Evolutionary conservation across 2,888 invertebrate species (phyloP).

Genomic region (Agapostemon virescens): DNA sequence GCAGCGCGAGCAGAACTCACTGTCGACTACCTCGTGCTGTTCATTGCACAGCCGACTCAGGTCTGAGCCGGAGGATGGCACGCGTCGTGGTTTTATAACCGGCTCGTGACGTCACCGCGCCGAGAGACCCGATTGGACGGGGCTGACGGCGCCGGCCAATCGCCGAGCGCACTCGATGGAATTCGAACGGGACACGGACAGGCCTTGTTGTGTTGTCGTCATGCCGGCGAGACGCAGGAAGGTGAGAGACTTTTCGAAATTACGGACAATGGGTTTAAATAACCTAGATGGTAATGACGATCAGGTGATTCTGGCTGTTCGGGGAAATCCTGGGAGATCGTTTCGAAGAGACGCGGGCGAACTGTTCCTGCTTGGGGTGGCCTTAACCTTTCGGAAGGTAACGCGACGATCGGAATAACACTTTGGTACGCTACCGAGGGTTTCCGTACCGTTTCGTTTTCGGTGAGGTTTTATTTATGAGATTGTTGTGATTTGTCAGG

Average conservation of each 20-base stretch:
- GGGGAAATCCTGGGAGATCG: background rate
- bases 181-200: conserved; percentile 67
- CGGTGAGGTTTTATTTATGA: background rate
- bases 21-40: conserved; percentile 67
- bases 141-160: conserved; percentile 69
- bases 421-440: background rate
- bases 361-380: background rate
- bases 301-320: conserved; percentile 8
- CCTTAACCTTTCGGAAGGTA: background rate
- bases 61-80: conserved; percentile 74
- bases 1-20: conserved; percentile 69
- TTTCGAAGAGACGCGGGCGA: background rate
- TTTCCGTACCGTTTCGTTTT: background rate
- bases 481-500: background rate
- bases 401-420: background rate
- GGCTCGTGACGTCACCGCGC: conserved; percentile 71
- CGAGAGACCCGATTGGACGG: conserved; percentile 70
- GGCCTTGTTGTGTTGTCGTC: conserved; percentile 37
- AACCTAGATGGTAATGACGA: conserved; percentile 34
- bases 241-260: conserved; percentile 42
- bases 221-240: conserved; percentile 59
- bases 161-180: conserved; percentile 76
- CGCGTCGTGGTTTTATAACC: conserved; percentile 71
- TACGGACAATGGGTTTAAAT: conserved; percentile 64
- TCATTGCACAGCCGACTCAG: conserved; percentile 72